Evolutionary conservation across 2,888 invertebrate species (phyloP).

Genomic region (Nebria salina): DNA sequence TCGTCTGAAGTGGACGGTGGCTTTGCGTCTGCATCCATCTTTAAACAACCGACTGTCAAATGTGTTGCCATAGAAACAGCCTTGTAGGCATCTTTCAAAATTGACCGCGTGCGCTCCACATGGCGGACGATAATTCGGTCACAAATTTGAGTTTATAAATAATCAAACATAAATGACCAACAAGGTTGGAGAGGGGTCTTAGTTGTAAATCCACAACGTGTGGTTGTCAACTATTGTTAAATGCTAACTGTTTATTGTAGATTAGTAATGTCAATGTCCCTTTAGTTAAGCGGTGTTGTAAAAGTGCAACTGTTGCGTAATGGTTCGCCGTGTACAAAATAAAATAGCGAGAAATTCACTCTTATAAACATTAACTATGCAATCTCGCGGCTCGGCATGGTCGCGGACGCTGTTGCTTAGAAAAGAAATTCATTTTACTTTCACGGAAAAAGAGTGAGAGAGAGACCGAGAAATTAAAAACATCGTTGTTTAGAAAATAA

Average conservation of each 20-base stretch:
- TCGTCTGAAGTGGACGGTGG: constrained; percentile 45
- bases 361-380: neutral
- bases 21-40: constrained; percentile 49
- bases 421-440: constrained; percentile 1
- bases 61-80: constrained; percentile 28
- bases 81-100: constrained; percentile 17
- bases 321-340: neutral
- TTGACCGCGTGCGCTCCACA: neutral
- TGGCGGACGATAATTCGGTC: neutral
- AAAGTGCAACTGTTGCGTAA: neutral
- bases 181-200: too few relatives aligned
- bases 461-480: neutral
- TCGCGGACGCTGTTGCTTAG: neutral
- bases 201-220: too few relatives aligned
- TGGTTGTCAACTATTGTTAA: too few relatives aligned
- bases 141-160: too few relatives aligned
- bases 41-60: constrained; percentile 43
- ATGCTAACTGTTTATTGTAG: too few relatives aligned
- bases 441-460: neutral
- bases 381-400: neutral
- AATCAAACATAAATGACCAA: too few relatives aligned
- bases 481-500: neutral
- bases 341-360: neutral
- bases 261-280: neutral
- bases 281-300: neutral